These are phyloP conservation scores for Jordanella pulchra DNA, from an alignment of 2,797 vertebrate species.

Conservation along the genomic window DNA sequence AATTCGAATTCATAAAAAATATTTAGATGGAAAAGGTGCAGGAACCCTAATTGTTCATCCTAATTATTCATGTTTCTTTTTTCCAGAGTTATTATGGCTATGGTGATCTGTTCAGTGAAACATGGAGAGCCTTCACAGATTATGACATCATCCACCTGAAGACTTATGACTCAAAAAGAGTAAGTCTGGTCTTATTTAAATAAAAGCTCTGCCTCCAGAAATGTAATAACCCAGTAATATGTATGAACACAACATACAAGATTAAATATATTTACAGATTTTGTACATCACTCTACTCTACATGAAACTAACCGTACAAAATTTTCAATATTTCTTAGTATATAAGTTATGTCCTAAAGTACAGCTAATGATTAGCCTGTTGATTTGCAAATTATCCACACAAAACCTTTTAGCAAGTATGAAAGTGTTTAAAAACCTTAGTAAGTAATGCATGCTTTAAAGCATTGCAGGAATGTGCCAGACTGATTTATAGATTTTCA, in stretches of 20 bases:
- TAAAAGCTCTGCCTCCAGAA: not conserved
- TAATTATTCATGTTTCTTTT: slow-evolving; percentile 26
- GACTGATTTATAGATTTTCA: slow-evolving; percentile 7
- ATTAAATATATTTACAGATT: not conserved
- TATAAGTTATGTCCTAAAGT: not conserved
- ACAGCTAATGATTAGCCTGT: not conserved
- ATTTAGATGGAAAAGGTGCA: not conserved
- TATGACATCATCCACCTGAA: slow-evolving; percentile 91
- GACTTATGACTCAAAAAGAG: slow-evolving; percentile 92
- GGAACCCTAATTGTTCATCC: slow-evolving; percentile 12
- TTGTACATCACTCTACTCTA: not conserved
- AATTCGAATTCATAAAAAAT: not conserved
- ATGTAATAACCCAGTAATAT: not conserved
- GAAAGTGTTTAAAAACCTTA: not conserved
- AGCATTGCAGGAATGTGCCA: not conserved
- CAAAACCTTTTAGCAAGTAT: not conserved
- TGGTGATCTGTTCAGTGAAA: slow-evolving; percentile 93
- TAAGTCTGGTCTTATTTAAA: slow-evolving; percentile 63
- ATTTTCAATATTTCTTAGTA: not conserved
- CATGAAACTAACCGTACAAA: not conserved
- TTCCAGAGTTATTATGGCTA: slow-evolving; percentile 91
- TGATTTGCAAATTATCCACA: not conserved
- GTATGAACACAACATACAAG: not conserved
- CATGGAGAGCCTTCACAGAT: slow-evolving; percentile 92
- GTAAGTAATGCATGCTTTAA: not conserved